Evolutionary conservation across 1,140 invertebrate species (phyloP).

Genomic region (Penaeus vannamei): DNA sequence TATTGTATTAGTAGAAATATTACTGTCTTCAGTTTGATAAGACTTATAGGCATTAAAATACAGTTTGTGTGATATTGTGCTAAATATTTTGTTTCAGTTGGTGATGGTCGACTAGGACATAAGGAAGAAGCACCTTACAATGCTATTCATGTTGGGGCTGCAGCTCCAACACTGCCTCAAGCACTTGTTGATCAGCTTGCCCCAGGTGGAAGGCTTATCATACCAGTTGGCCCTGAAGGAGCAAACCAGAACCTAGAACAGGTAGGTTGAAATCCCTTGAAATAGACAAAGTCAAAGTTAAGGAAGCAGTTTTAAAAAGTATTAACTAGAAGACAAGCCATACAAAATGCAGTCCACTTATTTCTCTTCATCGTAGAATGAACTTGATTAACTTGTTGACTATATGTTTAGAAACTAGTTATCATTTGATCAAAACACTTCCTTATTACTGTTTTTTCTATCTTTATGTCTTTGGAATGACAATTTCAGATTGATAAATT

Average conservation of each 20-base stretch:
- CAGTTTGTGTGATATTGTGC: background rate
- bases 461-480: background rate
- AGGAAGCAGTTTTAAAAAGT: too few species aligned
- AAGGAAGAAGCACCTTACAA: slow-evolving; percentile 84
- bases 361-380: too few species aligned
- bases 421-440: too few species aligned
- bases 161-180: slow-evolving; percentile 82
- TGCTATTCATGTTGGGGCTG: slow-evolving; percentile 95
- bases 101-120: slow-evolving; percentile 88
- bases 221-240: slow-evolving; percentile 90
- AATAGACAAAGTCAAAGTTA: too few species aligned
- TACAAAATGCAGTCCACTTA: too few species aligned
- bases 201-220: slow-evolving; percentile 89
- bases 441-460: too few species aligned
- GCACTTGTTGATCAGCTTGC: slow-evolving; percentile 81
- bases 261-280: slow-evolving; percentile 53
- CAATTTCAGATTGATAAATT: slow-evolving; percentile 86
- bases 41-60: too few species aligned
- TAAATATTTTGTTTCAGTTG: slow-evolving; percentile 75
- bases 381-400: too few species aligned
- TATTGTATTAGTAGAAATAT: too few species aligned
- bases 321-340: too few species aligned
- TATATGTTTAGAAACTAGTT: too few species aligned
- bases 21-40: too few species aligned
- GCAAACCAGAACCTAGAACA: slow-evolving; percentile 87